Conservation (phyloP, 2,888 invertebrate species). For the Lasioglossum zephyrum region DNA sequence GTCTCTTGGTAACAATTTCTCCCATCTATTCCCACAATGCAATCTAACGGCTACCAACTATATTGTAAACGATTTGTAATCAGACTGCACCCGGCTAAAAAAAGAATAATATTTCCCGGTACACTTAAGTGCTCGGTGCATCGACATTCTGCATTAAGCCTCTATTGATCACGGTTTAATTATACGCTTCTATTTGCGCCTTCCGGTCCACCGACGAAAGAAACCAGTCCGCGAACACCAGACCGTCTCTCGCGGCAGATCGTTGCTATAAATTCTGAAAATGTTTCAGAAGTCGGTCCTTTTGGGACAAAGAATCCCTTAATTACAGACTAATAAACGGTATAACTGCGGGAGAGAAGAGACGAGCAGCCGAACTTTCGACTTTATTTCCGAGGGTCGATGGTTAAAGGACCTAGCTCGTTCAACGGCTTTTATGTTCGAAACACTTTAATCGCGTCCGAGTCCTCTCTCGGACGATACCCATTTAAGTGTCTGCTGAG, state of each 20-base stretch:
- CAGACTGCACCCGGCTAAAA: background rate
- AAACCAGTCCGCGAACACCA: background rate
- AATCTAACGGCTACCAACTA: background rate
- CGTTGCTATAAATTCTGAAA: conserved; percentile 31
- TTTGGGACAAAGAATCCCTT: conserved; percentile 42
- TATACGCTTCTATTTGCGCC: conserved; percentile 6
- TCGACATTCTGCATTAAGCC: background rate
- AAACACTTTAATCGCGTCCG: conserved; percentile 52
- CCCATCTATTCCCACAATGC: background rate
- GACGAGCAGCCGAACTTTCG: background rate
- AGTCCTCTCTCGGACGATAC: conserved; percentile 34
- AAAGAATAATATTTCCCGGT: background rate
- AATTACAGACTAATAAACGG: conserved; percentile 55
- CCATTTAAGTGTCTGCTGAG: conserved; percentile 30
- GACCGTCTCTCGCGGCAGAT: background rate
- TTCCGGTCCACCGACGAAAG: background rate
- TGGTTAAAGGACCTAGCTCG: conserved; percentile 40
- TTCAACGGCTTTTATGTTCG: conserved; percentile 36
- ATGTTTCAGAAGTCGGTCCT: conserved; percentile 29
- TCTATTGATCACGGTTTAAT: conserved; percentile 23
- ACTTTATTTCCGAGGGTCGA: conserved; percentile 49
- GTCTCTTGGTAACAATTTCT: too few relatives aligned
- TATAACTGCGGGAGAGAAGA: background rate
- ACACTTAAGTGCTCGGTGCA: background rate
- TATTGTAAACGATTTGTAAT: background rate